phyloP scores from a whole-genome alignment of 2,888 invertebrate genomes.

The Rhingia campestris region DNA sequence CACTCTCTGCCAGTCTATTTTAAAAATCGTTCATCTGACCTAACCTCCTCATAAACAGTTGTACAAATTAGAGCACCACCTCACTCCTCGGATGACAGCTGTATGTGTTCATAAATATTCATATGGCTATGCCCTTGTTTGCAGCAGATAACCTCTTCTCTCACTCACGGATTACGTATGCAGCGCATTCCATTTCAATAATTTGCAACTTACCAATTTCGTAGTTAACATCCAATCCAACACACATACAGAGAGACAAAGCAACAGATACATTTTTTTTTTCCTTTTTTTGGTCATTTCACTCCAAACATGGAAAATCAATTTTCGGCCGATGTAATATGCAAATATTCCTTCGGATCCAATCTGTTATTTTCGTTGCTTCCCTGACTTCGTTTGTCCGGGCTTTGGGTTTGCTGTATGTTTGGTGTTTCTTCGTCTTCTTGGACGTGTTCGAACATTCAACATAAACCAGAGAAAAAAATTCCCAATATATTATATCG shows the following conservation, averaged over 20 bases:
- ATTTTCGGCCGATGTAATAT: slow-evolving; percentile 74
- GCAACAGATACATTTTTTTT: slow-evolving; percentile 14
- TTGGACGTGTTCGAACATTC: slow-evolving; percentile 26
- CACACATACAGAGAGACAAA: slow-evolving; percentile 17
- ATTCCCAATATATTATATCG: slow-evolving; percentile 23
- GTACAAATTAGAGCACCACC: slow-evolving; percentile 41
- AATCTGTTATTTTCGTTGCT: slow-evolving; percentile 56
- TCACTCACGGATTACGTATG: slow-evolving; percentile 69
- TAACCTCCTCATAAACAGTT: background rate
- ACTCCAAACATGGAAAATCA: slow-evolving; percentile 73
- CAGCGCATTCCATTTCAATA: slow-evolving; percentile 65
- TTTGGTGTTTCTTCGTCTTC: slow-evolving; percentile 4
- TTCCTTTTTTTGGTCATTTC: slow-evolving; percentile 15
- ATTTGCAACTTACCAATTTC: slow-evolving; percentile 71
- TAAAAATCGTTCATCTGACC: background rate
- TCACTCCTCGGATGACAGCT: slow-evolving; percentile 16
- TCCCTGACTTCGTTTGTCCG: slow-evolving; percentile 23
- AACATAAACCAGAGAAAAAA: background rate
- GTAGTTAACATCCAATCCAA: slow-evolving; percentile 65
- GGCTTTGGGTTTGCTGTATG: background rate
- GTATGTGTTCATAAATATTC: slow-evolving; percentile 62
- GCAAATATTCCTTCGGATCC: slow-evolving; percentile 66
- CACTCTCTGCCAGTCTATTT: too few species aligned
- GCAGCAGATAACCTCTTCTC: background rate
- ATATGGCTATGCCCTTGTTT: slow-evolving; percentile 32